phyloP scores from a whole-genome alignment of 2,113 vertebrate species.

The Spilogale gracilis region DNA sequence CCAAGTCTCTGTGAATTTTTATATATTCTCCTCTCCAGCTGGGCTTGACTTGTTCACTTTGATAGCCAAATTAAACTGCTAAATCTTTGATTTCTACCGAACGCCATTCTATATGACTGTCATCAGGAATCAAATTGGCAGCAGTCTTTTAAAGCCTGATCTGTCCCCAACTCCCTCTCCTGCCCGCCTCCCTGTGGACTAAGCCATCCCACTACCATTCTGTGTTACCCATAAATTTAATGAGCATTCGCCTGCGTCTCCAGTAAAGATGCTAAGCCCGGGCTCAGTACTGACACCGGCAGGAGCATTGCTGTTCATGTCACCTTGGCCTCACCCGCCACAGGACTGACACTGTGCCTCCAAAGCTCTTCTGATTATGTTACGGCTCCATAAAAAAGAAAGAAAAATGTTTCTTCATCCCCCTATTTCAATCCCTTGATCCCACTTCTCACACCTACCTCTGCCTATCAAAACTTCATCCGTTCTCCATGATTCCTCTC shows the following conservation, averaged over 20 bases:
- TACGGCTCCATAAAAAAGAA: not conserved
- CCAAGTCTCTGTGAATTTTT: constrained; percentile 36
- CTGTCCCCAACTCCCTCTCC: not conserved
- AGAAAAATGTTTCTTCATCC: not conserved
- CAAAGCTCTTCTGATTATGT: not conserved
- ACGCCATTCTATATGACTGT: not conserved
- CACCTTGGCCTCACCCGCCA: not conserved
- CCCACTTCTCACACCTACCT: not conserved
- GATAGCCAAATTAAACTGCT: constrained; percentile 51
- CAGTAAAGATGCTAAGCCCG: constrained; percentile 5
- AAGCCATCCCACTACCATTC: not conserved
- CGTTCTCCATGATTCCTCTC: constrained; percentile 33
- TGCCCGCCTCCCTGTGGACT: not conserved
- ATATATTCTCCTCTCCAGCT: constrained; percentile 1
- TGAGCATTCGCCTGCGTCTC: not conserved
- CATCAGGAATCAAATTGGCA: not conserved
- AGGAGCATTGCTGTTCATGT: not conserved
- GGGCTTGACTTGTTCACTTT: constrained; percentile 45
- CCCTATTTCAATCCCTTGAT: constrained; percentile 24
- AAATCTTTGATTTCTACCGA: not conserved
- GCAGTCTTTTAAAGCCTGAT: constrained; percentile 16
- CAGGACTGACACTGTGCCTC: not conserved
- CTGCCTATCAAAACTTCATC: constrained; percentile 27
- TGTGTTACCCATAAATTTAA: not conserved
- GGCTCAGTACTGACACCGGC: not conserved